Conservation (phyloP, 2,888 invertebrate species). For the Acleris emargana region DNA sequence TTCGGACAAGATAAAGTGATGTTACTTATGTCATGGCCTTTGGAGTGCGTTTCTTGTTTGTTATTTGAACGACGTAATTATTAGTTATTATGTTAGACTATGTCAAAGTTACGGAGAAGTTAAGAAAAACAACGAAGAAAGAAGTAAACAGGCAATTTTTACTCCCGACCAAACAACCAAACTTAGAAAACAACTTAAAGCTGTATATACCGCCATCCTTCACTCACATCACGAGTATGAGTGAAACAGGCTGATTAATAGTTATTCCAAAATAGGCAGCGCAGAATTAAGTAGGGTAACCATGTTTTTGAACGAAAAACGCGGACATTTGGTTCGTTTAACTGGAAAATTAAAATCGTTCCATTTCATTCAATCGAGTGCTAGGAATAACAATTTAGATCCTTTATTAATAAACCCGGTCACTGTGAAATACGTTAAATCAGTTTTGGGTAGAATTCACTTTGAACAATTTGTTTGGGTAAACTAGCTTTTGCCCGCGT, state of each 20-base stretch:
- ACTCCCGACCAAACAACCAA: background rate
- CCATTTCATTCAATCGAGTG: constrained; percentile 8
- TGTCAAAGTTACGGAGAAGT: constrained; percentile 5
- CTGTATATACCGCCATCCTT: background rate
- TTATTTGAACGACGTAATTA: too few relatives aligned
- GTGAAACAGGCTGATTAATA: constrained; percentile 1
- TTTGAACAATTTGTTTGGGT: too few relatives aligned
- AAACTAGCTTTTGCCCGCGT: too few relatives aligned
- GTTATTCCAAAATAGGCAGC: too few relatives aligned
- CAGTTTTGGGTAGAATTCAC: too few relatives aligned
- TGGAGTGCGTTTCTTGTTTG: too few relatives aligned
- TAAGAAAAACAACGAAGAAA: constrained; percentile 10
- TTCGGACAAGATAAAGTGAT: too few relatives aligned
- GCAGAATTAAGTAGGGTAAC: background rate
- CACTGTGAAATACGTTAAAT: constrained; percentile 4
- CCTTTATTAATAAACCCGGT: background rate
- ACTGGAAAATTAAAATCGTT: constrained; percentile 12
- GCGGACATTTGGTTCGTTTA: constrained; percentile 9
- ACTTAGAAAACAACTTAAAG: constrained; percentile 2
- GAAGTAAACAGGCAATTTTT: constrained; percentile 10
- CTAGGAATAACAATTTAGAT: constrained; percentile 4
- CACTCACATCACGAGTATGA: background rate
- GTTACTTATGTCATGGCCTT: too few relatives aligned
- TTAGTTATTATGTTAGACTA: background rate
- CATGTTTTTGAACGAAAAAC: constrained; percentile 3